These are phyloP conservation scores for Nysson spinosus DNA, from an alignment of 2,888 invertebrate genomes.

Conservation along the genomic window DNA sequence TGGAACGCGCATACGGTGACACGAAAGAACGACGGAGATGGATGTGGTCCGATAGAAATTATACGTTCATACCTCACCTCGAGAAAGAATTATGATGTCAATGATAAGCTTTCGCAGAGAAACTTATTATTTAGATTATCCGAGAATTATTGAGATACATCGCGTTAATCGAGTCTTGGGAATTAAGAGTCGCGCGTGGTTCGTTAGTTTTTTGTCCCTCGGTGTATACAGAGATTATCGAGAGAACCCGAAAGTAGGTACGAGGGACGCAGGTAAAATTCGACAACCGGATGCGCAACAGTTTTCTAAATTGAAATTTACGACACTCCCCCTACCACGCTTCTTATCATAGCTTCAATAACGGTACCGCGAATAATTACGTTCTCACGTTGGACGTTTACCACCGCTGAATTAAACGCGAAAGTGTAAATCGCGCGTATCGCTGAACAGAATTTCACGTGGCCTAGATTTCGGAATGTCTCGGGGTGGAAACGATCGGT, in stretches of 20 bases:
- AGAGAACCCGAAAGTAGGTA: conserved; percentile 57
- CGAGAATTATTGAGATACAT: too few species aligned
- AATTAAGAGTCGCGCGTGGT: conserved; percentile 2
- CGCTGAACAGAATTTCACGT: too few species aligned
- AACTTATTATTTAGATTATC: too few species aligned
- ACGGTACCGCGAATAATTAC: conserved; percentile 69
- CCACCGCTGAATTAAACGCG: too few species aligned
- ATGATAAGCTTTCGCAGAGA: too few species aligned
- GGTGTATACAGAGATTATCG: conserved; percentile 18
- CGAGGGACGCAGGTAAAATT: conserved; percentile 52
- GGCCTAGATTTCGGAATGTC: too few species aligned
- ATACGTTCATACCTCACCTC: too few species aligned
- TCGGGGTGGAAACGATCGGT: too few species aligned
- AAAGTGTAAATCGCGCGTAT: too few species aligned
- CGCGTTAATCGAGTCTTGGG: too few species aligned
- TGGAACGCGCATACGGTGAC: conserved; percentile 30
- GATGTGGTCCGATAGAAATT: conserved; percentile 34
- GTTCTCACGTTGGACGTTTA: conserved; percentile 52
- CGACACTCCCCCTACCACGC: conserved; percentile 42
- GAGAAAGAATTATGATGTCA: too few species aligned
- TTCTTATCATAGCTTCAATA: conserved; percentile 59
- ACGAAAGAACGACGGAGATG: conserved; percentile 42
- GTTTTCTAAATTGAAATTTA: conserved; percentile 74
- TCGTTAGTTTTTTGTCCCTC: background rate
- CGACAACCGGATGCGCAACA: conserved; percentile 62